Evolutionary conservation across 2,888 invertebrate species (phyloP).

Genomic region (Fabriciana adippe): DNA sequence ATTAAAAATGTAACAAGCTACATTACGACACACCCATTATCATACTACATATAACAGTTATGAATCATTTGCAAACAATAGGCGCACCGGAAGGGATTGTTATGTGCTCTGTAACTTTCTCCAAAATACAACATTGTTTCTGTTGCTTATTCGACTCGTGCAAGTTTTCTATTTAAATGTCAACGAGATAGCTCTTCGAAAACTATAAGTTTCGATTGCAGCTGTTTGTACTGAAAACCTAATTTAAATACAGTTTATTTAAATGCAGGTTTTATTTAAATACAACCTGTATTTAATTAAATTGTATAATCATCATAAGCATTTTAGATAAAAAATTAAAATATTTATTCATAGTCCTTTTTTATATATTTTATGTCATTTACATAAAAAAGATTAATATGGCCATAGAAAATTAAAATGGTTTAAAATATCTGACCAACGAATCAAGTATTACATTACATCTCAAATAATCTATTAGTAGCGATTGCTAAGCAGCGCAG

Average conservation of each 20-base stretch:
- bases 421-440: background rate
- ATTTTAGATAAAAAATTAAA: background rate
- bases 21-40: constrained; percentile 36
- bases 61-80: constrained; percentile 72
- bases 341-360: background rate
- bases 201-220: background rate
- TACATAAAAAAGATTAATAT: too few species aligned
- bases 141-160: constrained; percentile 31
- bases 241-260: background rate
- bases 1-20: constrained; percentile 25
- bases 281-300: too few species aligned
- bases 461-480: constrained; percentile 21
- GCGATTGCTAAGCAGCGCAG: constrained; percentile 46
- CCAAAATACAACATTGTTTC: constrained; percentile 40
- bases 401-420: background rate
- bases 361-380: background rate
- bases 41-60: constrained; percentile 49
- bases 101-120: constrained; percentile 60
- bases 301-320: background rate
- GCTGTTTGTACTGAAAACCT: too few species aligned
- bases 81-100: constrained; percentile 60
- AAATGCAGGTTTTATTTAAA: background rate
- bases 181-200: background rate
- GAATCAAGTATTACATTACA: constrained; percentile 6
- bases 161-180: constrained; percentile 27